Conservation (phyloP, 2,113 vertebrate species). For the Delphinapterus leucas region DNA sequence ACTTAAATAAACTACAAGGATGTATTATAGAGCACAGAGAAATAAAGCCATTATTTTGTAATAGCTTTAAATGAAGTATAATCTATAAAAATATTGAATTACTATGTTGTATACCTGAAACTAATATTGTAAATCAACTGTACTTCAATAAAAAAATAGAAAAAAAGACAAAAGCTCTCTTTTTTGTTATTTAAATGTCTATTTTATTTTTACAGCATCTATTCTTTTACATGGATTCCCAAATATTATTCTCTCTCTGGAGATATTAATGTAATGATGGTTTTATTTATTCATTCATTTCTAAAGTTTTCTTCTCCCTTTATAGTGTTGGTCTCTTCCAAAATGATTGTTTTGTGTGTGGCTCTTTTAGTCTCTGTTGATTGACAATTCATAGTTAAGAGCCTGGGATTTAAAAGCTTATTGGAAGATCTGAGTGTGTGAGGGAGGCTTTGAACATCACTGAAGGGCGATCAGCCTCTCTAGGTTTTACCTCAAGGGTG, state of each 20-base stretch:
- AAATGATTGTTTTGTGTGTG: neutral
- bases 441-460: neutral
- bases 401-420: neutral
- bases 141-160: neutral
- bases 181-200: neutral
- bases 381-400: neutral
- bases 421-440: neutral
- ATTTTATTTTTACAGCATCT: neutral
- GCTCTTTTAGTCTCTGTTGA: neutral
- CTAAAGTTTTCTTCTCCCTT: neutral
- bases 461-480: neutral
- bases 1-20: neutral
- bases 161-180: neutral
- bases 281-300: neutral
- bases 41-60: neutral
- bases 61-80: neutral
- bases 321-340: neutral
- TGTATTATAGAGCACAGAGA: neutral
- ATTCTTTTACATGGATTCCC: neutral
- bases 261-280: neutral
- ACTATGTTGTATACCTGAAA: neutral
- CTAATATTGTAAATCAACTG: neutral
- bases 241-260: neutral
- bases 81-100: neutral
- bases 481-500: neutral